phyloP scores from a whole-genome alignment of 1,140 invertebrate genomes.

The Anastrepha obliqua region DNA sequence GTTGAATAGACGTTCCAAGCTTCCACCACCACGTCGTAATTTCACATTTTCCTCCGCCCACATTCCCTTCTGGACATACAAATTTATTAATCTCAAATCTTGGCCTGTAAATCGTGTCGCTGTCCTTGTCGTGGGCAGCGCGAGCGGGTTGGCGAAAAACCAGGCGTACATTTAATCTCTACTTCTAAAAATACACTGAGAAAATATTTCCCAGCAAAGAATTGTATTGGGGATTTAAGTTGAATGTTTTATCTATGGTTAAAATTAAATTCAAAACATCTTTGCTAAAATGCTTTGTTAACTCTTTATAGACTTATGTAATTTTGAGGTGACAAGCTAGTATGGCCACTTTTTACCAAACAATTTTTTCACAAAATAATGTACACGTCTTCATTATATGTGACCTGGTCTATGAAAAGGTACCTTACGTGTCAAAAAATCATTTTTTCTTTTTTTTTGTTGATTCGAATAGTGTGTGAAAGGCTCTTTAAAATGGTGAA shows the following conservation, averaged over 20 bases:
- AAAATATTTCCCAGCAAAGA: background rate
- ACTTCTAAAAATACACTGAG: background rate
- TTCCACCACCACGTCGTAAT: slow-evolving; percentile 41
- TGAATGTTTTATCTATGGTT: background rate
- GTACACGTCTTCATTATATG: too few species aligned
- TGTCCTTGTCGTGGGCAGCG: background rate
- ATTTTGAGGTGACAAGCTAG: too few species aligned
- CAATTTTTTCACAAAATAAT: too few species aligned
- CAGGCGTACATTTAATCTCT: background rate
- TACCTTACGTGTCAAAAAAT: too few species aligned
- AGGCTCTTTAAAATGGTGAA: too few species aligned
- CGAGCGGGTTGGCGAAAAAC: background rate
- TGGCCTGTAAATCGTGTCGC: slow-evolving; percentile 50
- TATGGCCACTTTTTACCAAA: too few species aligned
- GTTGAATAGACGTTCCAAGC: background rate
- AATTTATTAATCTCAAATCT: slow-evolving; percentile 55
- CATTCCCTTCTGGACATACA: slow-evolving; percentile 52
- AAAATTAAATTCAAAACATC: too few species aligned
- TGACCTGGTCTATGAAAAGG: too few species aligned
- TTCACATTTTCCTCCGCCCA: slow-evolving; percentile 54
- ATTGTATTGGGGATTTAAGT: background rate
- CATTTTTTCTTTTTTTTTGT: too few species aligned
- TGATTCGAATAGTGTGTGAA: too few species aligned
- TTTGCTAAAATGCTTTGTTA: too few species aligned
- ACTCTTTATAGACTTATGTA: too few species aligned